Evolutionary conservation across 2,113 vertebrate species (phyloP).

Genomic region (Balaeniceps rex): DNA sequence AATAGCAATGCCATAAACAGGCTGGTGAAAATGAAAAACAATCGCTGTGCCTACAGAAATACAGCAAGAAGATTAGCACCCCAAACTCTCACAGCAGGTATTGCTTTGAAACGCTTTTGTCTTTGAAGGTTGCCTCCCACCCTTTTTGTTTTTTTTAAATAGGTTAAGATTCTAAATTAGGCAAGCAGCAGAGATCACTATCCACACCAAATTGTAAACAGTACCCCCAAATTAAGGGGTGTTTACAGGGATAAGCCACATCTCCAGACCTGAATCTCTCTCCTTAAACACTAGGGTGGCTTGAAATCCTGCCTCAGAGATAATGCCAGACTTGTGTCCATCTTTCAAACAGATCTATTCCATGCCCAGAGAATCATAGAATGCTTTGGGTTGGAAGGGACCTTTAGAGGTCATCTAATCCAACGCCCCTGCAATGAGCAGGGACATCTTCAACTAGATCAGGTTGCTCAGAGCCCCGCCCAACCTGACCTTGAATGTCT

Average conservation of each 20-base stretch:
- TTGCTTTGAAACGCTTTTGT: background rate
- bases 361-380: background rate
- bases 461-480: too few relatives aligned
- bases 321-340: background rate
- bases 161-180: background rate
- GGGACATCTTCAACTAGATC: too few relatives aligned
- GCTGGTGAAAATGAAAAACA: background rate
- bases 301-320: background rate
- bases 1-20: background rate
- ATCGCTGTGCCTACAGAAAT: background rate
- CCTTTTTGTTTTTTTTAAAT: background rate
- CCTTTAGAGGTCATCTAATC: too few relatives aligned
- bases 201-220: background rate
- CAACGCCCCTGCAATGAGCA: too few relatives aligned
- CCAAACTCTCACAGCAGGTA: background rate
- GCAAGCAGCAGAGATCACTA: background rate
- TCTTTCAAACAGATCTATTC: background rate
- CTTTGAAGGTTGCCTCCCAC: background rate
- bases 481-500: too few relatives aligned
- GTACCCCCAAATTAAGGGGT: background rate
- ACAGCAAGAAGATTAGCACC: background rate
- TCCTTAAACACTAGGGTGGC: background rate
- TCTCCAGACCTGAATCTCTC: background rate
- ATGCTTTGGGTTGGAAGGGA: too few relatives aligned
- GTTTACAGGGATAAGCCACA: background rate